Percentiles rank a stretch among this genome's conserved stretches.
These are phyloP conservation scores for Proales similis DNA, from an alignment of 1,140 invertebrate species.

Conservation along the genomic window DNA sequence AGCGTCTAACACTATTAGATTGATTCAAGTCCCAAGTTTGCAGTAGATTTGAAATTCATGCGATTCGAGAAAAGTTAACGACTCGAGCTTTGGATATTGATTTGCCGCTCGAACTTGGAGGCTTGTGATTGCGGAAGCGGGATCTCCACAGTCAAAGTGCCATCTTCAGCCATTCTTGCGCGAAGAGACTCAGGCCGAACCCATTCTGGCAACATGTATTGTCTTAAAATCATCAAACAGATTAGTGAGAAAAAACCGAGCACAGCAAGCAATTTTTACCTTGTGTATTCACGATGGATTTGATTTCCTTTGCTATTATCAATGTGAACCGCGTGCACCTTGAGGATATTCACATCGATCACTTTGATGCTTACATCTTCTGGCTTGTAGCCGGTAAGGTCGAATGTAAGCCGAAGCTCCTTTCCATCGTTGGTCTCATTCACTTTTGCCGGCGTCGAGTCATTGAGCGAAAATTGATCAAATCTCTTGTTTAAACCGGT, in stretches of 20 bases:
- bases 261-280: background rate
- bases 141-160: constrained; percentile 38
- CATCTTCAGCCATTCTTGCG: constrained; percentile 37
- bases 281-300: constrained; percentile 34
- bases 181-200: constrained; percentile 20
- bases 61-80: too few relatives aligned
- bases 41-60: too few relatives aligned
- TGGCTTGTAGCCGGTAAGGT: constrained; percentile 36
- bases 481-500: constrained; percentile 7
- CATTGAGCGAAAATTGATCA: constrained; percentile 3
- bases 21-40: too few relatives aligned
- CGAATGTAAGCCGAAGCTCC: constrained; percentile 28
- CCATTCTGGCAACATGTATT: constrained; percentile 34
- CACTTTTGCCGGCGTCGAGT: background rate
- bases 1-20: too few relatives aligned
- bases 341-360: constrained; percentile 9
- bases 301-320: constrained; percentile 9
- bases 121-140: constrained; percentile 17
- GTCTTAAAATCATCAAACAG: background rate
- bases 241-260: background rate
- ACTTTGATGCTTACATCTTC: constrained; percentile 38
- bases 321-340: constrained; percentile 30
- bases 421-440: constrained; percentile 4
- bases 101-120: constrained; percentile 1
- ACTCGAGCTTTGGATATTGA: constrained; percentile 35